A percentile compares a stretch with the other conserved stretches of the same genome.
phyloP scores from a whole-genome alignment of 1,140 invertebrate species.

The Drosophila santomea region DNA sequence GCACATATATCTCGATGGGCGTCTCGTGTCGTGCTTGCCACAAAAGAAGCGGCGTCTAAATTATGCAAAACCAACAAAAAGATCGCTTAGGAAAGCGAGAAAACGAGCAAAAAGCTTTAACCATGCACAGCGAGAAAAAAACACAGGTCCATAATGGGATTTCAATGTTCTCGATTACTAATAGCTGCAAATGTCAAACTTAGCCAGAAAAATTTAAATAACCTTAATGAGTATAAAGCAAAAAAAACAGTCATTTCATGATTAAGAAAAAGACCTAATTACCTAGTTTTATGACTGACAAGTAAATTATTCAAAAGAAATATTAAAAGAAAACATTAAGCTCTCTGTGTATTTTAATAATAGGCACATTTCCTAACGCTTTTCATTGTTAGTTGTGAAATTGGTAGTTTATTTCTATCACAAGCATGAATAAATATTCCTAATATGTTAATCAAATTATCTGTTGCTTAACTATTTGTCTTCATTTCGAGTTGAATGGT shows the following conservation, averaged over 20 bases:
- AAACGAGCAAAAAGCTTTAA: constrained; percentile 62
- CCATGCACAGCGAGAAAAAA: constrained; percentile 54
- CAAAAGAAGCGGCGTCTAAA: constrained; percentile 64
- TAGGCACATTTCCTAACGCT: background rate
- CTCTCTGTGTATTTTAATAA: background rate
- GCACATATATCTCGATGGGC: constrained; percentile 10
- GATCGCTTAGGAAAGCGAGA: constrained; percentile 68
- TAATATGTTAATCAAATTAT: background rate
- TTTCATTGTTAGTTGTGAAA: constrained; percentile 3
- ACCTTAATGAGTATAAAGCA: background rate
- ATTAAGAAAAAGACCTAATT: no score
- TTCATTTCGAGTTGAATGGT: background rate
- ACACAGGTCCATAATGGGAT: background rate
- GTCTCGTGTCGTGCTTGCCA: constrained; percentile 40
- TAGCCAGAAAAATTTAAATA: background rate
- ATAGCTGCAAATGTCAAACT: background rate
- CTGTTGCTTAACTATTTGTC: background rate
- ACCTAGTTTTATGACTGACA: no score
- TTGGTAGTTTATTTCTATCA: background rate
- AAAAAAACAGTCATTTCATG: no score
- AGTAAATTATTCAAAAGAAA: no score
- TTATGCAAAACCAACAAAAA: constrained; percentile 71
- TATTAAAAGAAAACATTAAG: background rate
- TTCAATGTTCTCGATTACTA: background rate
- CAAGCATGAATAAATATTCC: background rate